Evolutionary conservation across 1,140 invertebrate species (phyloP), one percentile per base, ranked within the genome.

Genomic region (Macrocentrus cingulum): DNA sequence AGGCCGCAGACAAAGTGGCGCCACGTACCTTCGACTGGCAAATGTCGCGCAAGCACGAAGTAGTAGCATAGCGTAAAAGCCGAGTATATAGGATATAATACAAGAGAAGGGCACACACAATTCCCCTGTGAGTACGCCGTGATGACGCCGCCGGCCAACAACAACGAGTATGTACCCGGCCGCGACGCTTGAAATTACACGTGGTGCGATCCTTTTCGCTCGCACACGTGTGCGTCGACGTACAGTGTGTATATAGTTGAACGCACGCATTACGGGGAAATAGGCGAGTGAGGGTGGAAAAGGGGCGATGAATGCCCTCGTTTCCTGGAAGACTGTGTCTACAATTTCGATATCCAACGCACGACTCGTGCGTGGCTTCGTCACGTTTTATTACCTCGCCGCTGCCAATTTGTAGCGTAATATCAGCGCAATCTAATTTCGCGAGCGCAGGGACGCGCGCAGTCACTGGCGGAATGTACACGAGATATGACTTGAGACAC

Each of bases 321-420:
- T 56, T 56, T 48, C 54, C 54, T 22, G 34, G 44, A 49, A 39
- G 32, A 36, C 36, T 22, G 7, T 39, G 8, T 36, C 29, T 37
- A 19, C 45, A 49, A 56, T 56, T 56, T 56, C 44, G 34, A 48
- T 48, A 49, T n/a, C 44, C 49, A 44, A 56, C 54, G 54, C 54
- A 56, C 54, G 13, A n/a, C n/a, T 19, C 23, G 52, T 55, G 52
- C 52, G 41, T 51, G 48, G 48, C 32, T 18, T 34, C 50, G 50
- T 56, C 53, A 49, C 54, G 54, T 56, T 56, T 49, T 56, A 56
- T 49, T 56, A 49, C 54, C 36, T 32, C n/a, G 18, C 34, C 19
- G 50, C 29, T 23, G 36, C 44, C 34, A 56, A 56, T 56, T 56
- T 56, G 19, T 23, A 41, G 19, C n/a, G n/a, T 39, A 49, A 56